Evolutionary conservation across 2,113 vertebrate species (phyloP).

Genomic region (Paradisaea rubra): DNA sequence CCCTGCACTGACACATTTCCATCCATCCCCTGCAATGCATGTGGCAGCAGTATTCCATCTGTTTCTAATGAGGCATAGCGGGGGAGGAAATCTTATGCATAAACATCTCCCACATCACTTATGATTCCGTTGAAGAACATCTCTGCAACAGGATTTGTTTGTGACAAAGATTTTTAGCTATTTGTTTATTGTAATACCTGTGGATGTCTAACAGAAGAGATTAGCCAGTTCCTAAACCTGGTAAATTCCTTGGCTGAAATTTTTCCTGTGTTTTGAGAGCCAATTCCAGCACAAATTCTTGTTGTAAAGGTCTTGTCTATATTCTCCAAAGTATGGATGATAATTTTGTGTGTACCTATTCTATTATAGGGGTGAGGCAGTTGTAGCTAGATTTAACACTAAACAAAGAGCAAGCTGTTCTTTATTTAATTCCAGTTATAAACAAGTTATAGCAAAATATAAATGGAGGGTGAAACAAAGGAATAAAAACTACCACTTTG

Average conservation of each 20-base stretch:
- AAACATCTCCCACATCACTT: slow-evolving; percentile 5
- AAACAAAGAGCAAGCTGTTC: background rate
- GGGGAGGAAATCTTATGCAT: slow-evolving; percentile 14
- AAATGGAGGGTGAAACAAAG: background rate
- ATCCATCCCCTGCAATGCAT: background rate
- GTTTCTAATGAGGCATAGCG: slow-evolving; percentile 1
- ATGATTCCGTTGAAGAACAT: background rate
- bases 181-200: background rate
- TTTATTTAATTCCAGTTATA: background rate
- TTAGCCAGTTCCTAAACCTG: background rate
- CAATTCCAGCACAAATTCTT: background rate
- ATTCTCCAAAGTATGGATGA: background rate
- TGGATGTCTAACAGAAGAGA: background rate
- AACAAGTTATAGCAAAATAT: background rate
- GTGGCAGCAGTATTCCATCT: background rate
- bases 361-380: background rate
- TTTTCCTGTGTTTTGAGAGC: background rate
- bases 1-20: background rate
- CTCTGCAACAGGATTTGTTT: background rate
- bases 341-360: background rate
- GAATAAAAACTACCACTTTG: background rate
- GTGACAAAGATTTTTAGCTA: background rate
- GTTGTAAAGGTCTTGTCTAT: background rate
- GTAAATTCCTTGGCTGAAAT: background rate
- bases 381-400: background rate